Base-by-base conservation (phyloP, 23 tunicate species). In the Halocynthia roretzi region DNA sequence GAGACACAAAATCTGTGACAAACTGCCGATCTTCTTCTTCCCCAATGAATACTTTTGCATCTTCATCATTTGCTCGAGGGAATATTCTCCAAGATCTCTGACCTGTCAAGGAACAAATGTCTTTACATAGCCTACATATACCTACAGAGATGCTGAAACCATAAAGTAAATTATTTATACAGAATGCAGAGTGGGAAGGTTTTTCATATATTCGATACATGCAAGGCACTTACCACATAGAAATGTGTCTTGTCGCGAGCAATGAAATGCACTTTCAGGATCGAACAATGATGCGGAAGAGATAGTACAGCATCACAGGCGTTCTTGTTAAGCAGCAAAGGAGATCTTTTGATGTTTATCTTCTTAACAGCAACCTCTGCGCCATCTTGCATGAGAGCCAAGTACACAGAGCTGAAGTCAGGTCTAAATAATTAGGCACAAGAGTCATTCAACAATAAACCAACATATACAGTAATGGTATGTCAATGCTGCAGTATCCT, bases 321-420 rank as follows among this genome's bases (percentile, higher is more conserved):
- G 6, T 63, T 56, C 57, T 80, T 65, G 44, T 80, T 69, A 7
- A 76, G 22, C 54, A 92, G 74, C 50, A 82, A 17, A 6, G 83
- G 81, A 19, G 82, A 83, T 58, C 88, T 66, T 72, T 84, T 83
- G n/a, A 57, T 62, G 54, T 74, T 82, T 53, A 92, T 80, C 44
- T 82, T 86, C 79, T 92, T 92, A n/a, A 92, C 68, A 8, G 82
- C 58, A 75, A 92, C 85, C 68, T 86, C 92, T 40, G 53, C n/a
- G 7, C 85, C 83, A 18, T 79, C 40, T 15, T 70, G 62, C 15
- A 78, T 78, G 2, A 92, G 70, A 12, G 92, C 92, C 68, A 92
- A 80, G 60, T 77, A 82, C 6, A 63, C 64, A 18, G 22, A 52
- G 71, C 96, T 89, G 75, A 71, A 84, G 72, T 89, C 96, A 44